phyloP scores from a whole-genome alignment of 2,888 invertebrate species.

The Zaprionus obscuricornis region DNA sequence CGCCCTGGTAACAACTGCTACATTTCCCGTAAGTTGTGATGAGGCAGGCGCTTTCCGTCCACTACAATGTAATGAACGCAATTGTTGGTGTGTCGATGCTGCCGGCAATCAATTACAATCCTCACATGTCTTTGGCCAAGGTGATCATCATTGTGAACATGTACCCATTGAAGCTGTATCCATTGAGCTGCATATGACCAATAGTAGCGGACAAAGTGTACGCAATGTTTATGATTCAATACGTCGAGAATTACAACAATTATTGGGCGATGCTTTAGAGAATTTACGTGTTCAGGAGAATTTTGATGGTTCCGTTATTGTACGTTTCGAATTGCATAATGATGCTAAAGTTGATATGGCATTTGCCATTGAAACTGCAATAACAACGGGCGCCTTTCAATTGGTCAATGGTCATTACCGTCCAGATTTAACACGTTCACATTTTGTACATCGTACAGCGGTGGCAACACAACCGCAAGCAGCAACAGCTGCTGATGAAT shows the following conservation, averaged over 20 bases:
- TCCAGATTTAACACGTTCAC: slow-evolving; percentile 87
- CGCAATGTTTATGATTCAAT: slow-evolving; percentile 84
- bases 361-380: slow-evolving; percentile 91
- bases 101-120: slow-evolving; percentile 89
- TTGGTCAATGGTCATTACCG: slow-evolving; percentile 82
- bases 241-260: slow-evolving; percentile 80
- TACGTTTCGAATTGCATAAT: slow-evolving; percentile 88
- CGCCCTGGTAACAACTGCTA: slow-evolving; percentile 82
- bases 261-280: slow-evolving; percentile 84
- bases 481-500: slow-evolving; percentile 82
- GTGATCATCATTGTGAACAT: slow-evolving; percentile 85
- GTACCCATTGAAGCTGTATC: slow-evolving; percentile 91
- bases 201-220: slow-evolving; percentile 84
- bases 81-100: slow-evolving; percentile 94
- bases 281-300: slow-evolving; percentile 85
- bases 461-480: slow-evolving; percentile 71
- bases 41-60: slow-evolving; percentile 89
- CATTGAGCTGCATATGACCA: slow-evolving; percentile 89
- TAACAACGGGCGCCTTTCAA: slow-evolving; percentile 83
- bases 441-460: slow-evolving; percentile 85
- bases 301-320: slow-evolving; percentile 84
- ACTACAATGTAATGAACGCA: slow-evolving; percentile 88
- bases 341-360: slow-evolving; percentile 90
- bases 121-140: slow-evolving; percentile 86
- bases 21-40: slow-evolving; percentile 86